Conservation (phyloP, 2,888 invertebrate genomes). For the Drosophila maculinotata region DNA sequence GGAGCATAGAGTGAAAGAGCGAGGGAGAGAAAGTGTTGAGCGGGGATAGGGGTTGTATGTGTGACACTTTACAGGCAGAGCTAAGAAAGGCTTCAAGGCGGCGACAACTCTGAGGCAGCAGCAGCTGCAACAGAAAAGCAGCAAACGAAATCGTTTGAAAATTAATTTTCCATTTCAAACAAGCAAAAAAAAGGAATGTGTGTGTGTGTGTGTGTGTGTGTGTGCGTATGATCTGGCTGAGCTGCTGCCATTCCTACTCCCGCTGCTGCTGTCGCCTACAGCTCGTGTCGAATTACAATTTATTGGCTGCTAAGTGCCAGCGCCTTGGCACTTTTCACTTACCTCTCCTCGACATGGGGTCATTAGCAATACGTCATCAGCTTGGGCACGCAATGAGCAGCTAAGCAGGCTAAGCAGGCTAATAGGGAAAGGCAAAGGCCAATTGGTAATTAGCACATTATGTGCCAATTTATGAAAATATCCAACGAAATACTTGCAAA, state of each 20-base stretch:
- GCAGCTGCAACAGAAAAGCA: conserved; percentile 43
- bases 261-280: conserved; percentile 34
- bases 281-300: conserved; percentile 79
- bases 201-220: conserved; percentile 14
- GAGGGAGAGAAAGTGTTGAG: not conserved
- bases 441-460: not conserved
- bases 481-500: not conserved
- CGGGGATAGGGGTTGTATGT: not conserved
- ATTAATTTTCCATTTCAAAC: conserved; percentile 79
- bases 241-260: conserved; percentile 6
- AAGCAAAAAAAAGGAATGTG: conserved; percentile 45
- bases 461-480: not conserved
- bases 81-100: conserved; percentile 44
- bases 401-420: conserved; percentile 4
- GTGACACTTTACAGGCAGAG: conserved; percentile 47
- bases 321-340: conserved; percentile 57
- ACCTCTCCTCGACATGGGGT: conserved; percentile 21
- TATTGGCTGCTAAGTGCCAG: conserved; percentile 77
- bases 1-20: not conserved
- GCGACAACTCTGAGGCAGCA: conserved; percentile 36
- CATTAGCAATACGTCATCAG: conserved; percentile 40
- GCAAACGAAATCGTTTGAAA: conserved; percentile 77
- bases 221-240: conserved; percentile 24
- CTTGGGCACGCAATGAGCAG: conserved; percentile 16
- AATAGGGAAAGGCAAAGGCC: no score